Percentiles rank a stretch among this genome's conserved stretches.
phyloP scores from a whole-genome alignment of 53 echinoderm and acorn worm species.

The Holothuria scabra region DNA sequence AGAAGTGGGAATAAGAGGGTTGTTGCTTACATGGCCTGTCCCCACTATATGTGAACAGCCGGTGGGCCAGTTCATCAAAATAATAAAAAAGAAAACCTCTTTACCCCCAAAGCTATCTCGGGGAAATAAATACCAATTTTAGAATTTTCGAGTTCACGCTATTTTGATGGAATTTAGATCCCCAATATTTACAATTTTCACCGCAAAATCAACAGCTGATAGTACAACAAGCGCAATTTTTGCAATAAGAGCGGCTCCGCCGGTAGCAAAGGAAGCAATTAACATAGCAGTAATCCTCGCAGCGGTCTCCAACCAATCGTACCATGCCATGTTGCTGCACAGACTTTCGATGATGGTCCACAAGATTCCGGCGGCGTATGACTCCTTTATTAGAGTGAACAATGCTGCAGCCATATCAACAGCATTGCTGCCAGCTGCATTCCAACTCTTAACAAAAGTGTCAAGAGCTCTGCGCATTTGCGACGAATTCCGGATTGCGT shows the following conservation, averaged over 20 bases:
- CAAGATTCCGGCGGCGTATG: slow-evolving; percentile 5
- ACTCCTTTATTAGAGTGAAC: slow-evolving; percentile 31
- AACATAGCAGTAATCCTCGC: slow-evolving; percentile 48
- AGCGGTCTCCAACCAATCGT: slow-evolving; percentile 35
- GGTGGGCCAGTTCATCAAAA: too few species aligned
- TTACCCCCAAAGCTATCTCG: too few species aligned
- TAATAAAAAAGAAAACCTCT: too few species aligned
- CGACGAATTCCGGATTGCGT: not conserved
- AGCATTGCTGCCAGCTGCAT: slow-evolving; percentile 6
- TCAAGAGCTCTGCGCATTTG: slow-evolving; percentile 7
- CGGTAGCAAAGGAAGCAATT: slow-evolving; percentile 46
- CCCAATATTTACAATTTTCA: slow-evolving; percentile 16
- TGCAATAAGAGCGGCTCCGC: slow-evolving; percentile 40
- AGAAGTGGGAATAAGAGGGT: too few species aligned
- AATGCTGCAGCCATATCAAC: slow-evolving; percentile 31
- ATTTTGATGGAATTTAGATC: too few species aligned
- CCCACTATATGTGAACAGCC: too few species aligned
- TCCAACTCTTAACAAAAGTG: slow-evolving; percentile 35
- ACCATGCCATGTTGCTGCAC: slow-evolving; percentile 47
- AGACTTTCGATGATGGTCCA: slow-evolving; percentile 39
- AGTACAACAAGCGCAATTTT: slow-evolving; percentile 43
- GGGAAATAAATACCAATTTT: too few species aligned
- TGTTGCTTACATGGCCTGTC: too few species aligned
- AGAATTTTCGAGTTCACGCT: too few species aligned
- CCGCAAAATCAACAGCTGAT: slow-evolving; percentile 25